Evolutionary conservation across 2,888 invertebrate genomes (phyloP), one percentile per base, ranked within the genome.

Genomic region (Vandiemenella viatica): DNA sequence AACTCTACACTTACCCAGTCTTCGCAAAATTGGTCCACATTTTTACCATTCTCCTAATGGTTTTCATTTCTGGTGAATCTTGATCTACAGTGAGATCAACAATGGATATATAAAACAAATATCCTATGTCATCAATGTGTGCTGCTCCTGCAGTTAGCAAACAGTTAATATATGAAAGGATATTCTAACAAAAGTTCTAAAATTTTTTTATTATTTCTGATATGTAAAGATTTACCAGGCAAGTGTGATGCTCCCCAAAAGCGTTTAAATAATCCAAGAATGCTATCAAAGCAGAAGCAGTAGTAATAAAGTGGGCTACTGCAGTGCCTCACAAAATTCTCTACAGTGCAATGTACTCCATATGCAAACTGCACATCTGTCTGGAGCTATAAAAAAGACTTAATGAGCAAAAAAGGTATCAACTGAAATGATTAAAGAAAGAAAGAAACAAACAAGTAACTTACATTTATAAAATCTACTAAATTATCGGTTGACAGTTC

Each of bases 11-110:
- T 63, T 60, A 75, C 67, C 74, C 70, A 57, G 62, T 63, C 58
- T 71, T 74, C 0, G 78, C 79, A 61, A 80, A 80, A 57, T 79
- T 77, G 0, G 76, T 71, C 78, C 80, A 78, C 63, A 78, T 63
- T 17, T 65, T 61, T n/a, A 70, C 65, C 72, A 78, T 68, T 57
- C 73, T 73, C 1, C 76, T 70, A 75, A 77, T 75, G 1, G 77
- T 75, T 32, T 68, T 68, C 5, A 74, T 66, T 57, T 77, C 77
- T 13, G 72, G 66, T 1, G 77, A 75, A 46, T 69, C 70, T 15
- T 75, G 75, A 55, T 77, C 76, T 18, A 48, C 13, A 22, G 45
- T 38, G 16, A 48, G 4, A 17, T 51, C 46, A 13, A 37, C 5
- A 4, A 51, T 10, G 21, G 7, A 19, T 20, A 17, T 16, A 17